Conservation (phyloP, 2,797 vertebrate genomes). For the Ctenopoma kingsleyae region DNA sequence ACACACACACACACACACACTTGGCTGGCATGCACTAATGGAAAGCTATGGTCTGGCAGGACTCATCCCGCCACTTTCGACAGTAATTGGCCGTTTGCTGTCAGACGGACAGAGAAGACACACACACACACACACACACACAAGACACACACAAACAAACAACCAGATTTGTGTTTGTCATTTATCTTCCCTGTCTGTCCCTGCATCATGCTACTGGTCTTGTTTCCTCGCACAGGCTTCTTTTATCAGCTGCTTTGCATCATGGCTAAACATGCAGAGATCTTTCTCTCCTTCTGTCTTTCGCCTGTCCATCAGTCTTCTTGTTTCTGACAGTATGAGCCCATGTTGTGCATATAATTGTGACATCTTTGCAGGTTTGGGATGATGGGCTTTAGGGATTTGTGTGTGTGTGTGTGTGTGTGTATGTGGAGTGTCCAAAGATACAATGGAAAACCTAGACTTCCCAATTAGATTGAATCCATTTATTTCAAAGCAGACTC, state of each 20-base stretch:
- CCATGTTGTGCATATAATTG: conserved; percentile 19
- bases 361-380: too few relatives aligned
- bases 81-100: conserved; percentile 80
- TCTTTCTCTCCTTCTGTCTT: conserved; percentile 4
- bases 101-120: conserved; percentile 68
- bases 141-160: conserved; percentile 34
- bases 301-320: conserved; percentile 54
- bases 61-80: conserved; percentile 77
- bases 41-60: conserved; percentile 80
- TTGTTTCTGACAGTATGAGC: conserved; percentile 60
- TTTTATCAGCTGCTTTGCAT: conserved; percentile 74
- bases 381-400: too few relatives aligned
- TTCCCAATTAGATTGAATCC: conserved; percentile 69
- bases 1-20: conserved; percentile 57
- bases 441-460: conserved; percentile 64
- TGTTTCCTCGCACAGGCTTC: conserved; percentile 59
- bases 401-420: conserved; percentile 19
- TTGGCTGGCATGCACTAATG: conserved; percentile 75
- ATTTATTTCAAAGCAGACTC: conserved; percentile 66
- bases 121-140: conserved; percentile 22
- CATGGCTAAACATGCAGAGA: conserved; percentile 54
- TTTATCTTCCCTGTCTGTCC: conserved; percentile 60
- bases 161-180: conserved; percentile 59
- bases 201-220: conserved; percentile 56
- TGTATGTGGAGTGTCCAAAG: conserved; percentile 30